A percentile compares a stretch with the other conserved stretches of the same genome.
Evolutionary conservation across 2,888 invertebrate species (phyloP).

Genomic region (Leptopilina syphax): DNA sequence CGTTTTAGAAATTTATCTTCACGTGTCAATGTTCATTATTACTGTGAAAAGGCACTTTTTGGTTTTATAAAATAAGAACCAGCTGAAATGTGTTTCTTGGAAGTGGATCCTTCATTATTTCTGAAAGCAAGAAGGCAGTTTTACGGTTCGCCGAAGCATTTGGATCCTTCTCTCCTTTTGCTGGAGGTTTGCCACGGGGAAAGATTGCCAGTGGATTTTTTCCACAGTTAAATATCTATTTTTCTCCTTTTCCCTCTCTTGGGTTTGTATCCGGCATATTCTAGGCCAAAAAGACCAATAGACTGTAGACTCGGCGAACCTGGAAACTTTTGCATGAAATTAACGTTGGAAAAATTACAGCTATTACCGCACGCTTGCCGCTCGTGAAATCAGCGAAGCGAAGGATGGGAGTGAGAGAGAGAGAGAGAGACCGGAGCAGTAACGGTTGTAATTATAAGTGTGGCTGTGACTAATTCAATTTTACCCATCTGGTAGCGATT

Average conservation of each 20-base stretch:
- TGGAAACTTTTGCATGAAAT: slow-evolving; percentile 68
- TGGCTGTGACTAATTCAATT: slow-evolving; percentile 65
- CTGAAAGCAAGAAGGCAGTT: slow-evolving; percentile 57
- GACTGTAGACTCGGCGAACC: slow-evolving; percentile 48
- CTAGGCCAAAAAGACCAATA: slow-evolving; percentile 53
- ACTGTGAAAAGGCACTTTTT: too few species aligned
- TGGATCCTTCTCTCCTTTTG: neutral
- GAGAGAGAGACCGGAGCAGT: slow-evolving; percentile 29
- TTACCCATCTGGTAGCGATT: slow-evolving; percentile 63
- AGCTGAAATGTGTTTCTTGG: neutral
- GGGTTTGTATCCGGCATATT: slow-evolving; percentile 32
- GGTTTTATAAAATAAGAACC: neutral
- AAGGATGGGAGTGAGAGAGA: slow-evolving; percentile 21
- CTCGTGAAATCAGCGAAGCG: slow-evolving; percentile 18
- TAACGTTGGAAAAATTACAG: slow-evolving; percentile 68
- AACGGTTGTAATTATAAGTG: slow-evolving; percentile 62
- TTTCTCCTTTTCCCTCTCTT: slow-evolving; percentile 42
- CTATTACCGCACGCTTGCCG: slow-evolving; percentile 57
- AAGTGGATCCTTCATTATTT: slow-evolving; percentile 60
- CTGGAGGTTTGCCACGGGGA: slow-evolving; percentile 28
- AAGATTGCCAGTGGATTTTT: slow-evolving; percentile 43
- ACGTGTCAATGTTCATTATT: too few species aligned
- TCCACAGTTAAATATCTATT: slow-evolving; percentile 42
- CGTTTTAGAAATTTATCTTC: too few species aligned
- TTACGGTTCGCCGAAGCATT: slow-evolving; percentile 5